phyloP scores from a whole-genome alignment of 1,140 invertebrate species.

The Drosophila bocki region DNA sequence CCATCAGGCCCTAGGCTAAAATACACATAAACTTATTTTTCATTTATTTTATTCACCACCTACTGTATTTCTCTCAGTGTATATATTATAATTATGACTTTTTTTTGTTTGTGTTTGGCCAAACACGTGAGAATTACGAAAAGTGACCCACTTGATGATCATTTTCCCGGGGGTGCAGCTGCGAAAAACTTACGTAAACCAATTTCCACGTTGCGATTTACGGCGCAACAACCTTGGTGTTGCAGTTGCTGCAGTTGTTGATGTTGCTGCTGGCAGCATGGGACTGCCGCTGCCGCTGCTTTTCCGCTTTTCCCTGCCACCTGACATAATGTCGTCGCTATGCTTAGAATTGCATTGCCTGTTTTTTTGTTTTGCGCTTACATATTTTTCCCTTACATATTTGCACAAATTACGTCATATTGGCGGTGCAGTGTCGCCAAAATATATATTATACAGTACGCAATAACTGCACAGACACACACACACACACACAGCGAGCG shows the following conservation, averaged over 20 bases:
- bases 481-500: neutral
- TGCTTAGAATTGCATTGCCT: conserved; percentile 67
- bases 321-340: conserved; percentile 58
- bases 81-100: conserved; percentile 18
- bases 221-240: conserved; percentile 59
- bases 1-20: too few species aligned
- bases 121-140: conserved; percentile 44
- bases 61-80: neutral
- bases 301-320: conserved; percentile 49
- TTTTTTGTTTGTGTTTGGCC: conserved; percentile 48
- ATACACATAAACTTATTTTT: neutral
- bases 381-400: conserved; percentile 41
- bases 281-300: conserved; percentile 50
- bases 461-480: conserved; percentile 40
- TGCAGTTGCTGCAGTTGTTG: conserved; percentile 28
- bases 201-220: conserved; percentile 84
- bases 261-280: conserved; percentile 29
- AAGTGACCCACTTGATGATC: conserved; percentile 39
- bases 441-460: conserved; percentile 53
- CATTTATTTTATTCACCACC: neutral
- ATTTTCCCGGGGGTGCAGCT: conserved; percentile 39
- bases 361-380: conserved; percentile 8
- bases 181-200: conserved; percentile 83
- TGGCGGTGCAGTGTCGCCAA: conserved; percentile 67
- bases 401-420: conserved; percentile 76